Evolutionary conservation across 1,140 invertebrate species (phyloP).

Genomic region (Camponotus floridanus): DNA sequence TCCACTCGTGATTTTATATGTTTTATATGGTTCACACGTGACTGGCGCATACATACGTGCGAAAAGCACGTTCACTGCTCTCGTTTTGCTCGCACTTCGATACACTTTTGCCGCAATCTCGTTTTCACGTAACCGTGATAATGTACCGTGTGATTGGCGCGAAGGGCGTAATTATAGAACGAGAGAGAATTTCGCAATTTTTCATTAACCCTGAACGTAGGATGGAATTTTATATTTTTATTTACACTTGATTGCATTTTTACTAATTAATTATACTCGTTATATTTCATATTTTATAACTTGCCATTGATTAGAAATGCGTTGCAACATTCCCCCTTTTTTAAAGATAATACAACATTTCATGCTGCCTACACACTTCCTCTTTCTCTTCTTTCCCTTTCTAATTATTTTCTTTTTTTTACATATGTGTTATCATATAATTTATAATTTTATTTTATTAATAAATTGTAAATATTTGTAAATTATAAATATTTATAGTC

Average conservation of each 20-base stretch:
- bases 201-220: slow-evolving; percentile 3
- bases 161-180: slow-evolving; percentile 4
- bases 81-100: slow-evolving; percentile 17
- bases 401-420: neutral
- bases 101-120: slow-evolving; percentile 4
- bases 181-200: slow-evolving; percentile 20
- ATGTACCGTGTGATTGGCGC: slow-evolving; percentile 36
- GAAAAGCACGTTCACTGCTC: slow-evolving; percentile 63
- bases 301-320: neutral
- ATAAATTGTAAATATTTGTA: neutral
- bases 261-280: neutral
- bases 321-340: neutral
- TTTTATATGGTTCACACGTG: slow-evolving; percentile 52
- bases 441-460: neutral
- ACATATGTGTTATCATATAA: neutral
- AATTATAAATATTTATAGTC: too few species aligned
- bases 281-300: too few species aligned
- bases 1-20: slow-evolving; percentile 61
- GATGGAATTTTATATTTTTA: neutral
- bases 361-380: neutral
- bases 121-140: slow-evolving; percentile 4
- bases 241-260: slow-evolving; percentile 3
- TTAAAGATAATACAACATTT: neutral
- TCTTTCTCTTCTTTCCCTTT: neutral
- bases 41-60: slow-evolving; percentile 34